Conservation (phyloP, 2,888 invertebrate genomes). For the Dyspetes luteomarginatus region DNA sequence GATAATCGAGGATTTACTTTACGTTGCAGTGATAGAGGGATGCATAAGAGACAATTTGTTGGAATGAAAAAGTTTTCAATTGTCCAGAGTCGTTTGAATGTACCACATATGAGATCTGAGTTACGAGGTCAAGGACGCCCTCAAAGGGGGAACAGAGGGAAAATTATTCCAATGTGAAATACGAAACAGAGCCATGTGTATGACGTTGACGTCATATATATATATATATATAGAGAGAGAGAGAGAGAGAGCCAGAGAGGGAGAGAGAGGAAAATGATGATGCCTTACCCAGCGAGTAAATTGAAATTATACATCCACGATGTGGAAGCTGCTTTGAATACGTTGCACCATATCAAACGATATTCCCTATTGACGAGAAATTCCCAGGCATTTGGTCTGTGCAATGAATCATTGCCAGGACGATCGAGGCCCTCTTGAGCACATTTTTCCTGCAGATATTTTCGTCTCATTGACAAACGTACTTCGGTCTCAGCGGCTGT, state of each 20-base stretch:
- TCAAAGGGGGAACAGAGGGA: neutral
- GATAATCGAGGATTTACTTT: no score
- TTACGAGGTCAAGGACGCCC: slow-evolving; percentile 57
- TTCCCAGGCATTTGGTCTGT: slow-evolving; percentile 93
- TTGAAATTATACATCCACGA: slow-evolving; percentile 97
- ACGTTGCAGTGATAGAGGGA: slow-evolving; percentile 1
- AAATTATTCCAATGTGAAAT: neutral
- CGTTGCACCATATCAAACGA: slow-evolving; percentile 92
- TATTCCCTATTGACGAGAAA: slow-evolving; percentile 92
- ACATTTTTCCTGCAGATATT: slow-evolving; percentile 86
- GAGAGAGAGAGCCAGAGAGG: no score
- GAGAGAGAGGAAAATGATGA: no score
- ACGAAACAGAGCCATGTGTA: neutral
- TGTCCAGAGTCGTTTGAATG: slow-evolving; percentile 45
- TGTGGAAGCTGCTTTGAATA: slow-evolving; percentile 92
- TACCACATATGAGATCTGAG: neutral
- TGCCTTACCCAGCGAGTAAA: slow-evolving; percentile 88
- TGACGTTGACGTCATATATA: no score
- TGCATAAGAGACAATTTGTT: slow-evolving; percentile 47
- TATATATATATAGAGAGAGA: no score
- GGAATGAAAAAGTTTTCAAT: slow-evolving; percentile 55
- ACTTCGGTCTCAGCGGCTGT: slow-evolving; percentile 86
- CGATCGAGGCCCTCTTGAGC: slow-evolving; percentile 86
- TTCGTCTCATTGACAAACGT: slow-evolving; percentile 86
- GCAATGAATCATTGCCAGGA: slow-evolving; percentile 85